phyloP scores from a whole-genome alignment of 1,140 invertebrate genomes.

The Danaus plexippus region DNA sequence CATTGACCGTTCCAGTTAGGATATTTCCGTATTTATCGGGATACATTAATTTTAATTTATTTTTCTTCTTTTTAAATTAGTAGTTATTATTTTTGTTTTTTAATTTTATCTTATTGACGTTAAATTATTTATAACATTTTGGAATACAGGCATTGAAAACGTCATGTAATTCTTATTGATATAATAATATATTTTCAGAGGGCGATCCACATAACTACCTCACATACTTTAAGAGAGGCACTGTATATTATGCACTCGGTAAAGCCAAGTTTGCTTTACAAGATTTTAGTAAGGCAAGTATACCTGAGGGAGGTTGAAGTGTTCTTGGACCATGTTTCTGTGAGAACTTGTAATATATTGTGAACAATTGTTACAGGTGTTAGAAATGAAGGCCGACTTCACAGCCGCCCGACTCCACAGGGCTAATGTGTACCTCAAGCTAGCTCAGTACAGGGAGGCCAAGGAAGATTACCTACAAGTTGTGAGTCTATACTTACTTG shows the following conservation, averaged over 20 bases:
- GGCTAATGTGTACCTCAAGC: slow-evolving; percentile 90
- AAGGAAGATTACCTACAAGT: slow-evolving; percentile 87
- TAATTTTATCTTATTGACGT: no score
- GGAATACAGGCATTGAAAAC: no score
- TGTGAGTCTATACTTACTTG: slow-evolving; percentile 74
- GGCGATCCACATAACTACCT: slow-evolving; percentile 96
- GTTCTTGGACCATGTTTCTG: background rate
- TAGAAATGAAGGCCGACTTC: slow-evolving; percentile 96
- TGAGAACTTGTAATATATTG: slow-evolving; percentile 3
- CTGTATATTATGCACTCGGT: slow-evolving; percentile 95
- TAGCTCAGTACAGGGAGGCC: slow-evolving; percentile 88
- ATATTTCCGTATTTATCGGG: no score
- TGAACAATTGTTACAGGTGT: slow-evolving; percentile 71
- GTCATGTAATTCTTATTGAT: background rate
- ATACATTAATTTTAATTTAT: no score
- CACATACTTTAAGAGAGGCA: slow-evolving; percentile 95
- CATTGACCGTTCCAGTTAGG: no score
- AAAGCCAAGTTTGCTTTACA: slow-evolving; percentile 95
- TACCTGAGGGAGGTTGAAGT: background rate
- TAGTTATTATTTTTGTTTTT: no score
- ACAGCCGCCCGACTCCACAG: slow-evolving; percentile 89
- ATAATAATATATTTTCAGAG: slow-evolving; percentile 74
- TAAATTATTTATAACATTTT: no score
- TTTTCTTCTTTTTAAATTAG: no score
- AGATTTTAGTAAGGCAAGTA: slow-evolving; percentile 82